Evolutionary conservation across 2,888 invertebrate genomes (phyloP), one percentile per base, ranked within the genome.

Genomic region (Pediacus dermestoides): DNA sequence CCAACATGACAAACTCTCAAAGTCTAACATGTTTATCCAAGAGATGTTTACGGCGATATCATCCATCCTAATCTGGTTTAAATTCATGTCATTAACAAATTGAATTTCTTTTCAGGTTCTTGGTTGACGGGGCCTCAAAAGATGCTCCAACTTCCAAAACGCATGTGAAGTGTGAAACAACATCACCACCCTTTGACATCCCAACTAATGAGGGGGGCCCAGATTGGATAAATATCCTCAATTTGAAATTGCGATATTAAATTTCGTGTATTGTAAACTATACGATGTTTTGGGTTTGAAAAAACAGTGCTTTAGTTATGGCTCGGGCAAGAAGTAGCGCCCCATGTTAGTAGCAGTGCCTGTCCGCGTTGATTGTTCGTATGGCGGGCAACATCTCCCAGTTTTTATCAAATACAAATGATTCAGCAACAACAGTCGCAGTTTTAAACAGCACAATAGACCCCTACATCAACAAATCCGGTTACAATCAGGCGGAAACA

Each of bases 401-500:
- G 35, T 45, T 50, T 48, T 40, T 50, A 31, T 48, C 50, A 38
- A n/a, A n/a, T n/a, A 26, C 52, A 42, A 65, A 63, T 53, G 58
- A 58, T 44, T 60, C 23, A 23, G 10, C 3, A 16, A 30, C 18
- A 18, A 28, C n/a, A n/a, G n/a, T n/a, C n/a, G n/a, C n/a, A n/a
- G n/a, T n/a, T n/a, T n/a, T n/a, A n/a, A n/a, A n/a, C n/a, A n/a
- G 9, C 9, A 7, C 12, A 3, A 28, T 13, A 6, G n/a, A 28
- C 12, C 11, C 10, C 31, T 39, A 42, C 40, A 48, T 47, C 42
- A 44, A 48, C 35, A 46, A 34, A 13, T 42, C 48, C 26, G 59
- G 61, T 4, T 64, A 63, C 40, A 58, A 60, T 33, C 61, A 60
- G 37, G 57, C 63, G 2, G 69, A 75, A 63, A 73, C 85, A 41